Evolutionary conservation across 1,140 invertebrate genomes (phyloP), one percentile per base, ranked within the genome.

Genomic region (Drosophila sulfurigaster): DNA sequence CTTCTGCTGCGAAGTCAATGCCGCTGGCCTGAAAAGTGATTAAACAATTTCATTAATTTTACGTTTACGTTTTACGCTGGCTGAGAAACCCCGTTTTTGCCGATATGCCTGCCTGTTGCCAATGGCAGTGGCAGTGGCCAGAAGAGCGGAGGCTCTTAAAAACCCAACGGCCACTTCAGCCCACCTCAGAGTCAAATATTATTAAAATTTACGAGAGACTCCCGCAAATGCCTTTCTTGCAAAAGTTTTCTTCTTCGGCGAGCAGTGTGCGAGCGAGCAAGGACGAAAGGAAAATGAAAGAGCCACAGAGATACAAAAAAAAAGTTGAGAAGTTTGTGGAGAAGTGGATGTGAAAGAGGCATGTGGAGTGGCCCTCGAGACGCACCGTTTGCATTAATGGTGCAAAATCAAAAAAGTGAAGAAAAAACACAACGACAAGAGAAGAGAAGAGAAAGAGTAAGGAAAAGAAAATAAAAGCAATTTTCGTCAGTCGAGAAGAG

Each of bases 31-130:
- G 38, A 46, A 74, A 82, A 81, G 75, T 63, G 79, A 82, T 82
- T 82, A 79, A 82, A 75, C 75, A 82, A 75, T 82, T 82, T 82
- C 75, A 82, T 79, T 75, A 82, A 82, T 62, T 82, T 82, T 58
- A 38, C 54, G 64, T 35, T 48, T 25, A 25, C 20, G 20, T 25
- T 25, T 25, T 25, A 25, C 7, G 35, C 20, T 67, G 35, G 52
- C 51, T 32, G 30, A 72, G 20, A n/a, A 60, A 41, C 67, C 48
- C 35, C 30, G 30, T 32, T 32, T 13, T 60, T 25, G 41, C 16
- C 30, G 28, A 7, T 38, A 38, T 41, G 41, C 13, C 25, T 41
- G 41, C 13, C 25, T 10, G 46, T 48, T 48, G 46, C 15, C 46
- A 48, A 15, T 48, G 46, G 46, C 46, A 48, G 7, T 41, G 64